These are phyloP conservation scores for Lochmaea crataegi DNA, from an alignment of 2,888 invertebrate genomes.

Conservation along the genomic window DNA sequence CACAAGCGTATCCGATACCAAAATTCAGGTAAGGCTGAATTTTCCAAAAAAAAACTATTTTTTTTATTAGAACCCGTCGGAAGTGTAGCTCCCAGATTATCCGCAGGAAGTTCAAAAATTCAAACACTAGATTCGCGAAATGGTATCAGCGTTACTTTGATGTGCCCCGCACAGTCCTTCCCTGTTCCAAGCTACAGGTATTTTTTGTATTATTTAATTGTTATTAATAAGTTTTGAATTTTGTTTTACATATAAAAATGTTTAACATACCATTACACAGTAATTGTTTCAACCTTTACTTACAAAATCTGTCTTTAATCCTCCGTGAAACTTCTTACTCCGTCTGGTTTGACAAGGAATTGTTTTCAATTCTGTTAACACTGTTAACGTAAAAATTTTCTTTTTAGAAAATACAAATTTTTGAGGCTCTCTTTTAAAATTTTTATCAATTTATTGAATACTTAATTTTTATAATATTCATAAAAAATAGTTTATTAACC, in stretches of 20 bases:
- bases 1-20: slow-evolving; percentile 78
- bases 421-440: no score
- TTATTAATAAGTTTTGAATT: no score
- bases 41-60: slow-evolving; percentile 27
- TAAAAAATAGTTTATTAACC: no score
- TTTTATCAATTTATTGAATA: no score
- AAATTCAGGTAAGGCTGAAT: slow-evolving; percentile 71
- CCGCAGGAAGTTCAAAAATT: slow-evolving; percentile 54
- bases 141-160: slow-evolving; percentile 65
- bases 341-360: no score
- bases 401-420: no score
- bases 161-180: slow-evolving; percentile 74
- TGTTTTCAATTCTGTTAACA: no score
- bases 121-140: slow-evolving; percentile 52
- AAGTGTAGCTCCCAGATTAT: slow-evolving; percentile 68
- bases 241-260: no score
- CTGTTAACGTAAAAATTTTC: no score
- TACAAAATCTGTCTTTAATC: background rate
- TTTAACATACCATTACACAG: background rate
- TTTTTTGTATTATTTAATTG: slow-evolving; percentile 45
- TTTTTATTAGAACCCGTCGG: slow-evolving; percentile 67
- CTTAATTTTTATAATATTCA: no score
- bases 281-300: no score
- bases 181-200: slow-evolving; percentile 81
- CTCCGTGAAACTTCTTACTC: no score